A percentile compares a stretch with the other conserved stretches of the same genome.
phyloP scores from a whole-genome alignment of 2,113 vertebrate species.

The Nerophis ophidion region DNA sequence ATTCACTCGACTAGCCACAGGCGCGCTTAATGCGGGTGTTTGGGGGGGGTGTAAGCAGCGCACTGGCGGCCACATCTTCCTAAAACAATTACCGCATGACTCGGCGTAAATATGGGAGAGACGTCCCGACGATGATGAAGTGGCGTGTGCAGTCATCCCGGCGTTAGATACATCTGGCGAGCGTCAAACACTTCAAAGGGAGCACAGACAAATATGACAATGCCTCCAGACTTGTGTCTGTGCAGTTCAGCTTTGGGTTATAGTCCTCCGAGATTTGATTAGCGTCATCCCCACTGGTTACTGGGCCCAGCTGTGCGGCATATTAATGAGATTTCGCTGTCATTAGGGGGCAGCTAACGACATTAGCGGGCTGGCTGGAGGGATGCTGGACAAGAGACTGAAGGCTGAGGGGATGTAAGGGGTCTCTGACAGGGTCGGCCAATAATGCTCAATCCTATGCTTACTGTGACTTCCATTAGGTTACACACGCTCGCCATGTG shows the following conservation, averaged over 20 bases:
- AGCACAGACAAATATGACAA: conserved; percentile 43
- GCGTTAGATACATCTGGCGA: conserved; percentile 54
- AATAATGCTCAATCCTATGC: conserved; percentile 33
- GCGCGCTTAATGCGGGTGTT: conserved; percentile 38
- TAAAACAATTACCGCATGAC: conserved; percentile 46
- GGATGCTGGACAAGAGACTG: conserved; percentile 41
- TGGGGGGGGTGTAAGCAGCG: neutral
- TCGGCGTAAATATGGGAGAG: conserved; percentile 40
- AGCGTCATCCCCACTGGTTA: conserved; percentile 65
- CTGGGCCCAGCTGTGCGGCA: conserved; percentile 66
- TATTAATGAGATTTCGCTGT: conserved; percentile 73
- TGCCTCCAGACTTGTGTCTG: conserved; percentile 45
- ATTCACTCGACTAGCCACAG: conserved; percentile 55
- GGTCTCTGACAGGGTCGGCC: conserved; percentile 37
- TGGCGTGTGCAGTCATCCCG: conserved; percentile 27
- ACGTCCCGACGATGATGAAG: conserved; percentile 48
- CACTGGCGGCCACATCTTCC: conserved; percentile 42
- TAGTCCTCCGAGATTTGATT: conserved; percentile 68
- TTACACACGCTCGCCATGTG: conserved; percentile 45
- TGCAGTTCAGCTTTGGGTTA: conserved; percentile 67
- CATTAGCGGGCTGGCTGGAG: conserved; percentile 61
- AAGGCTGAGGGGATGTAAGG: conserved; percentile 18
- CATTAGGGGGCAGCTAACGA: conserved; percentile 65
- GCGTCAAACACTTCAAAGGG: conserved; percentile 62
- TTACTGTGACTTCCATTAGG: conserved; percentile 44